Conservation (phyloP, 2,888 invertebrate species). For the Tortricodes alternella region DNA sequence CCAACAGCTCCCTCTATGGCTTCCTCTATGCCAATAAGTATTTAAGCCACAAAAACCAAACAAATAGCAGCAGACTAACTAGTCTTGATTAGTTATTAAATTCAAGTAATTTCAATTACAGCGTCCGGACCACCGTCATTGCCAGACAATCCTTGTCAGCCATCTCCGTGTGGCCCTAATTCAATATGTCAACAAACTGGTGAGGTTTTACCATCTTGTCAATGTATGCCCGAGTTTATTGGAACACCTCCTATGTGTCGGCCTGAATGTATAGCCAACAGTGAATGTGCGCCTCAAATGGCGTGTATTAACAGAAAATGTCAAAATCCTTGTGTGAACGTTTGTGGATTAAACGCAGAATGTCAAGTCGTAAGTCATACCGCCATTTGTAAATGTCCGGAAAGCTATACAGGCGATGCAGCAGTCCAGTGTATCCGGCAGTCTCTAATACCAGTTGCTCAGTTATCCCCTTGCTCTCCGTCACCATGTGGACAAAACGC, state of each 20-base stretch:
- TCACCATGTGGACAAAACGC: conserved; percentile 86
- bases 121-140: conserved; percentile 56
- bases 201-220: conserved; percentile 85
- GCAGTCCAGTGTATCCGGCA: conserved; percentile 83
- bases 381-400: conserved; percentile 86
- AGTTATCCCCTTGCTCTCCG: conserved; percentile 82
- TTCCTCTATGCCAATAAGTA: too few relatives aligned
- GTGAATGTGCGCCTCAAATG: conserved; percentile 85
- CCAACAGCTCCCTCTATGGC: too few relatives aligned
- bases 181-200: conserved; percentile 83
- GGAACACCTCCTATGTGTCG: conserved; percentile 88
- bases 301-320: conserved; percentile 91
- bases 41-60: too few relatives aligned
- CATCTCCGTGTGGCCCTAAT: conserved; percentile 90
- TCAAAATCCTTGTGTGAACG: conserved; percentile 87
- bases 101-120: conserved; percentile 41
- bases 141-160: conserved; percentile 85
- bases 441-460: conserved; percentile 47
- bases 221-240: conserved; percentile 85
- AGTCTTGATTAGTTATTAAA: background rate
- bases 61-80: background rate
- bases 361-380: conserved; percentile 90
- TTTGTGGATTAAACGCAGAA: conserved; percentile 89
- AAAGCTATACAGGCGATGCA: conserved; percentile 89
- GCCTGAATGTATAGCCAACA: conserved; percentile 88